Evolutionary conservation across 2,888 invertebrate species (phyloP), one percentile per base, ranked within the genome.

Genomic region (Trimorus sp.): DNA sequence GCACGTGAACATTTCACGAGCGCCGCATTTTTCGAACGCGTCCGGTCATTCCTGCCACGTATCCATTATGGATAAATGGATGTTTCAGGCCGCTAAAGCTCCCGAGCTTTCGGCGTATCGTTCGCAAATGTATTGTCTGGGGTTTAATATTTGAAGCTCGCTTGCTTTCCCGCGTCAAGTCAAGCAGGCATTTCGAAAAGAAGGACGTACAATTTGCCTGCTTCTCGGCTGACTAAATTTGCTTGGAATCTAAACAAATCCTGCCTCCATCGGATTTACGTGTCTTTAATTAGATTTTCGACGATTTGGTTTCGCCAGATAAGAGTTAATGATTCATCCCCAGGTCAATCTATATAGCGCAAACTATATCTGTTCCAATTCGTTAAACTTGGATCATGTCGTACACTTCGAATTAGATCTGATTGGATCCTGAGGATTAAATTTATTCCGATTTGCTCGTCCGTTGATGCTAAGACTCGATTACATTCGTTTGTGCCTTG

Each of bases 41-140:
- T 54, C 62, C 62, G 63, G 73, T 48, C 73, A 65, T 54, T 73
- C 56, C 58, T 63, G 63, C 63, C 63, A 58, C 74, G 58, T 66
- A 75, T 75, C 66, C 74, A 75, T 75, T 75, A 75, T 75, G 59
- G 59, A 75, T 75, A 75, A 66, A 75, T 75, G 59, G 74, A 75
- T 75, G 65, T 75, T 74, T 53, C 74, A 26, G 38, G 40, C 60
- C 51, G 51, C 58, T 59, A 59, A 66, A 75, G 66, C 65, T 49
- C 37, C 49, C 49, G 49, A 58, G 74, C 65, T 59, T 59, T 51
- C 14, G 65, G 36, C 56, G 51, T 75, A 75, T 75, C 58, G 65
- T 66, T 75, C 74, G 74, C 58, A 65, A 74, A 74, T 74, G 38
- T 49, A 59, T 69, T 58, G 69, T 69, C 59, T 49, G 36, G 36